phyloP scores from a whole-genome alignment of 2,888 invertebrate genomes.

The Caprella mutica region DNA sequence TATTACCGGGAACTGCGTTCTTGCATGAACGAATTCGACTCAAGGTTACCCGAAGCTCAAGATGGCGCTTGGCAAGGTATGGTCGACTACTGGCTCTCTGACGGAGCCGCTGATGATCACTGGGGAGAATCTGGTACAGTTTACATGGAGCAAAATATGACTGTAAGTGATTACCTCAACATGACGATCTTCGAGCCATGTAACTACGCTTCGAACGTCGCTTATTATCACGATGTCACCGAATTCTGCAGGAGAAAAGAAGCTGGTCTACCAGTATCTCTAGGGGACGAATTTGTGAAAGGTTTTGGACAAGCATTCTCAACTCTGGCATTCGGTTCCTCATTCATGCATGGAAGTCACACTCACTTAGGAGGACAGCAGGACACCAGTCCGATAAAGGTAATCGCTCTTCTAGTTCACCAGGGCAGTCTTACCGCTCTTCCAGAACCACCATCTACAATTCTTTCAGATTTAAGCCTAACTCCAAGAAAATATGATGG shows the following conservation, averaged over 20 bases:
- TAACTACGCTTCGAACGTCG: constrained; percentile 11
- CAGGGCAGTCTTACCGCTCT: constrained; percentile 4
- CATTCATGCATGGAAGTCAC: constrained; percentile 12
- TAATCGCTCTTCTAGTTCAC: constrained; percentile 2
- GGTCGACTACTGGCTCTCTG: constrained; percentile 3
- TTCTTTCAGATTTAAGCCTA: not conserved
- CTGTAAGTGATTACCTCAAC: constrained; percentile 4
- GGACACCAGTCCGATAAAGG: constrained; percentile 3
- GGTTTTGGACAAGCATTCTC: constrained; percentile 4
- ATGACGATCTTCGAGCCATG: constrained; percentile 13
- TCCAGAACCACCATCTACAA: not conserved
- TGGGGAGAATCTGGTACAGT: constrained; percentile 1
- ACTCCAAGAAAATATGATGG: not conserved
- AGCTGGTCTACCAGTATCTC: not conserved
- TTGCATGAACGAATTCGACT: constrained; percentile 6
- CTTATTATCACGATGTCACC: constrained; percentile 7
- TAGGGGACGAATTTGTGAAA: not conserved
- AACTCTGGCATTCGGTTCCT: constrained; percentile 3
- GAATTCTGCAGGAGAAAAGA: constrained; percentile 1
- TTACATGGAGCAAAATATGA: constrained; percentile 9
- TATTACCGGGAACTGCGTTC: not conserved
- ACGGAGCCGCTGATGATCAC: constrained; percentile 1
- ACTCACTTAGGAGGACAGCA: constrained; percentile 7
- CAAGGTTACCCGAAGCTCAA: not conserved
- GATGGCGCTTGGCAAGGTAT: constrained; percentile 15